phyloP scores from a whole-genome alignment of 1,140 invertebrate species.

The Aethina tumida region DNA sequence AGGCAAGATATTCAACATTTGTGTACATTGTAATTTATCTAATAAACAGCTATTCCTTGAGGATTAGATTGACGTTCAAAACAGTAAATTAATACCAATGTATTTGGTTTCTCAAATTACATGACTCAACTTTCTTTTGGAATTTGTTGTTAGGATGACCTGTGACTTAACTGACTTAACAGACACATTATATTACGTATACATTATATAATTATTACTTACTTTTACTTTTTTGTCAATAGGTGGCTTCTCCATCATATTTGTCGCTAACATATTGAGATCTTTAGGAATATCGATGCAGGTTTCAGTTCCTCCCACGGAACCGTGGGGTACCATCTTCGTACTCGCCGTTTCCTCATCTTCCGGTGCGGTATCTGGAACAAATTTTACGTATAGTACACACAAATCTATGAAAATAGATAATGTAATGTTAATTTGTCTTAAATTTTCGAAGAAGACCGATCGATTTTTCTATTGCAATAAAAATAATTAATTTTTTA shows the following conservation, averaged over 20 bases:
- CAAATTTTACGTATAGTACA: constrained; percentile 1
- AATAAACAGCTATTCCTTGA: no score
- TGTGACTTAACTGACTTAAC: no score
- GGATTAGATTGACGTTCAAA: no score
- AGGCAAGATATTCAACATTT: no score
- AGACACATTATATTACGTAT: no score
- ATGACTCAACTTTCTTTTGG: no score
- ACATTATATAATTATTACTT: constrained; percentile 16
- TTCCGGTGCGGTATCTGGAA: constrained; percentile 36
- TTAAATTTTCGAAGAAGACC: background rate
- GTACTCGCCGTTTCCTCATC: constrained; percentile 35
- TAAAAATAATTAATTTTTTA: background rate
- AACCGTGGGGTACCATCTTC: constrained; percentile 21
- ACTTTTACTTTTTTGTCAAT: constrained; percentile 49
- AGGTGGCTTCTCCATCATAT: constrained; percentile 40
- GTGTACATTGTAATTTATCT: no score
- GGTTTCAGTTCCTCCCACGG: constrained; percentile 34
- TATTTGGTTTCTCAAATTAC: no score
- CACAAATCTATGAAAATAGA: background rate
- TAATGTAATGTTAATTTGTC: background rate
- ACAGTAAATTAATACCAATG: no score
- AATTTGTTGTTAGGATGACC: no score
- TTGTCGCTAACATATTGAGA: constrained; percentile 22
- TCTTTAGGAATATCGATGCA: constrained; percentile 27
- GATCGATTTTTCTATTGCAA: background rate